Evolutionary conservation across 2,113 vertebrate species (phyloP), one percentile per base, ranked within the genome.

Genomic region (Trichechus manatus): DNA sequence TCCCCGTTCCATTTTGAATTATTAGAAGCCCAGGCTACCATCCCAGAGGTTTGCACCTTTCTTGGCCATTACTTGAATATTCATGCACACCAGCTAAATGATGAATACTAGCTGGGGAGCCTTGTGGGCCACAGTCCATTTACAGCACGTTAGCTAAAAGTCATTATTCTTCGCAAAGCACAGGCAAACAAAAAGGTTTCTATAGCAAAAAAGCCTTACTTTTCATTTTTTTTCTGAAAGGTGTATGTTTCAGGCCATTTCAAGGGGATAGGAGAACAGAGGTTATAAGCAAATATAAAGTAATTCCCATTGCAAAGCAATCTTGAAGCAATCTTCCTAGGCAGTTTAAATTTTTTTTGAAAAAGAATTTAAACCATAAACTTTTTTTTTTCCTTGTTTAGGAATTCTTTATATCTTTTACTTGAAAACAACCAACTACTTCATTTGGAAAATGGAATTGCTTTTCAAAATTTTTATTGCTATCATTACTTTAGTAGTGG

Each of bases 31-130:
- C 42, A 92, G 63, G 19, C 81, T 63, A 92, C 87, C 42, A 92
- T 61, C 42, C 31, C 90, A 72, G 33, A 82, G 63, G 56, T 56
- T 79, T 91, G 22, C 14, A 36, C 36, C 68, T 91, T 92, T 77
- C 61, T 29, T 86, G 89, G 53, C 33, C 66, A 79, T 87, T 63
- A 31, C 83, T 90, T 97, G 95, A 96, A 94, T 97, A 95, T 97
- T 92, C 95, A 94, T 75, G 0, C 36, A 95, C 42, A 74, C n/a
- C 77, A 87, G 53, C 53, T 84, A 81, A 95, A 83, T 82, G 95
- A 94, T 83, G 89, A 87, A 78, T 81, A 74, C 63, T 61, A 75
- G n/a, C 86, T 68, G 29, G 39, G 36, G 14, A 93, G 5, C 14
- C 17, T 85, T 74, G 42, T 14, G 0, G 25, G 80, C 77, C 89